Conservation (phyloP, 2,888 invertebrate species). For the Tillus elongatus region DNA sequence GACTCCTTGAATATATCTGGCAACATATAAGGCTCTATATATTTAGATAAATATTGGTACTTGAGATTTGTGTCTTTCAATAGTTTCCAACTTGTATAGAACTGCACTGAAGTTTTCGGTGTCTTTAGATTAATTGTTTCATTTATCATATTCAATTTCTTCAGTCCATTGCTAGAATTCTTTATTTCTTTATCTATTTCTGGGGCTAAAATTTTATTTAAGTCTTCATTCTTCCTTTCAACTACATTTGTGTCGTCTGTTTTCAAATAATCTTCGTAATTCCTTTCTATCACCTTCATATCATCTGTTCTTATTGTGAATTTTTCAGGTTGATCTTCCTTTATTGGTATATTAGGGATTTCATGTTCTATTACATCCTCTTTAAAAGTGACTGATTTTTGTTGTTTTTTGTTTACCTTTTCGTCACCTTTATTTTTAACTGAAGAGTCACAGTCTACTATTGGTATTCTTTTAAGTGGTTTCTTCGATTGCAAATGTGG, state of each 20-base stretch:
- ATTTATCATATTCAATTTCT: conserved; percentile 11
- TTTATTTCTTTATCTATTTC: background rate
- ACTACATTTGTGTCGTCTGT: no score
- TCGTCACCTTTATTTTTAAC: background rate
- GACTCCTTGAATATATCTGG: conserved; percentile 58
- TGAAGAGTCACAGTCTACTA: conserved; percentile 20
- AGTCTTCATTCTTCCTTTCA: background rate
- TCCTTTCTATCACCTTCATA: background rate
- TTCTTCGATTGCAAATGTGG: conserved; percentile 58
- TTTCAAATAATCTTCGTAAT: no score
- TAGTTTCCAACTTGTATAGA: conserved; percentile 54
- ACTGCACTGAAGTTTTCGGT: conserved; percentile 58
- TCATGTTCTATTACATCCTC: conserved; percentile 18
- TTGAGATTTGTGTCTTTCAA: conserved; percentile 45
- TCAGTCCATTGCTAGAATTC: conserved; percentile 11
- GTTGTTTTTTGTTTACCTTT: conserved; percentile 5
- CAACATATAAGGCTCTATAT: conserved; percentile 48
- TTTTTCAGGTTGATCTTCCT: background rate
- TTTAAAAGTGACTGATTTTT: conserved; percentile 3
- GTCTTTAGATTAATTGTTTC: conserved; percentile 14
- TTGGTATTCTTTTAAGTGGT: conserved; percentile 46
- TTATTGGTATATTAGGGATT: conserved; percentile 16
- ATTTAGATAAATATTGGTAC: conserved; percentile 52
- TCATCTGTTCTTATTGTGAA: background rate
- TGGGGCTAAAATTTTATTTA: no score